Conservation (phyloP, 2,797 vertebrate genomes). For the Xenopus petersii region DNA sequence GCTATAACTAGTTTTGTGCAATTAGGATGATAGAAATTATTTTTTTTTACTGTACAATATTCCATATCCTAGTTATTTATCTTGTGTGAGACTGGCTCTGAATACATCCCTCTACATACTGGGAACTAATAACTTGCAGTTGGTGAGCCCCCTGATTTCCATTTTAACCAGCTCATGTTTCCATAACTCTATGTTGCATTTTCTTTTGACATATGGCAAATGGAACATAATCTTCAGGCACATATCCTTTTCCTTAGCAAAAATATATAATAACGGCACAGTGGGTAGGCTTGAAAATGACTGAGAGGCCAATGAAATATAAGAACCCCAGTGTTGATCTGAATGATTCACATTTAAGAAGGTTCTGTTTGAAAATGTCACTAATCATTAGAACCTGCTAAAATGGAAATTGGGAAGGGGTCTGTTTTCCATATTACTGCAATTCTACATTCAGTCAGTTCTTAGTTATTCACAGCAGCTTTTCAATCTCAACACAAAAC, state of each 20-base stretch:
- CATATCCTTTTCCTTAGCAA: background rate
- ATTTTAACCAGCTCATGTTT: too few species aligned
- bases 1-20: too few species aligned
- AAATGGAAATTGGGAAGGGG: constrained; percentile 22
- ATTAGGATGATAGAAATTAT: too few species aligned
- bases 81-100: too few species aligned
- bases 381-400: constrained; percentile 34
- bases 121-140: too few species aligned
- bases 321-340: background rate
- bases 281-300: background rate
- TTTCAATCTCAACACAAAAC: constrained; percentile 39
- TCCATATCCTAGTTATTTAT: too few species aligned
- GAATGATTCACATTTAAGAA: constrained; percentile 24
- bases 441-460: constrained; percentile 27
- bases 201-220: background rate
- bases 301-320: background rate
- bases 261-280: background rate
- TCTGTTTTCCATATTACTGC: constrained; percentile 35
- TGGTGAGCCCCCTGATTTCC: too few species aligned
- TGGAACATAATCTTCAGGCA: background rate
- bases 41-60: too few species aligned
- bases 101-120: too few species aligned
- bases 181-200: background rate
- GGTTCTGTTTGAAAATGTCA: constrained; percentile 34
- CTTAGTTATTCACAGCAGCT: constrained; percentile 43